Percentiles rank a stretch among this genome's conserved stretches.
These are phyloP conservation scores for Ophion costatus DNA, from an alignment of 2,888 invertebrate species.

Conservation along the genomic window DNA sequence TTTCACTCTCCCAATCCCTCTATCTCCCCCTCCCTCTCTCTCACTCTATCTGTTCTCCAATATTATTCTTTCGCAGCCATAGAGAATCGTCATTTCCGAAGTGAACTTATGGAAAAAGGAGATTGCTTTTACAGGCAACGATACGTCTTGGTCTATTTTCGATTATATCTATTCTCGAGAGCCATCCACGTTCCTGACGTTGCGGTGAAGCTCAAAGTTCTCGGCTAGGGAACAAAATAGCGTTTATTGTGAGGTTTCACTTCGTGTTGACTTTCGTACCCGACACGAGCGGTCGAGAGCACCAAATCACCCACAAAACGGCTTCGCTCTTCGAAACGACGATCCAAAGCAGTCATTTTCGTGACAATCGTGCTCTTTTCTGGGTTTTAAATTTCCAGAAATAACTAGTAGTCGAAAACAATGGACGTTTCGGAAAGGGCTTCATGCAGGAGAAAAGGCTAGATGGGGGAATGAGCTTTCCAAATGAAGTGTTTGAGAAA, in stretches of 20 bases:
- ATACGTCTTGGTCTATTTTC: slow-evolving; percentile 55
- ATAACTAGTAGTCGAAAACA: slow-evolving; percentile 66
- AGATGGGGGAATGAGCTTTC: not conserved
- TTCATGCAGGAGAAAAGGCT: not conserved
- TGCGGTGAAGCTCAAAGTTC: slow-evolving; percentile 44
- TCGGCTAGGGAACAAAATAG: slow-evolving; percentile 13
- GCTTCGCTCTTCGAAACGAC: not conserved
- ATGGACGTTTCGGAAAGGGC: slow-evolving; percentile 47
- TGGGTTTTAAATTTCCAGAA: slow-evolving; percentile 7
- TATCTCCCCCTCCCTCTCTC: not conserved
- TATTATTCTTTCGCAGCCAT: slow-evolving; percentile 55
- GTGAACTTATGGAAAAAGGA: slow-evolving; percentile 21
- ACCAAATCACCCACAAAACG: slow-evolving; percentile 34
- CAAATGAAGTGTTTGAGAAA: not conserved
- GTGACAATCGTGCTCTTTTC: slow-evolving; percentile 1
- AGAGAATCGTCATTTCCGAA: slow-evolving; percentile 30
- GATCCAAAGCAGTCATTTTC: not conserved
- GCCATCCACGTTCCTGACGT: slow-evolving; percentile 42
- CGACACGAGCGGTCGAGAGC: not conserved
- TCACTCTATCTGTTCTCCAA: slow-evolving; percentile 21
- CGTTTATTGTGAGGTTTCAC: slow-evolving; percentile 10
- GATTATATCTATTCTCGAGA: slow-evolving; percentile 29
- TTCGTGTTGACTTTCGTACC: slow-evolving; percentile 34
- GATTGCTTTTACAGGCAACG: slow-evolving; percentile 28
- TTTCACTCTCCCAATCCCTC: not conserved